Percentiles rank a stretch among this genome's conserved stretches.
Evolutionary conservation across 2,888 invertebrate genomes (phyloP).

Genomic region (Orchesella flavescens): DNA sequence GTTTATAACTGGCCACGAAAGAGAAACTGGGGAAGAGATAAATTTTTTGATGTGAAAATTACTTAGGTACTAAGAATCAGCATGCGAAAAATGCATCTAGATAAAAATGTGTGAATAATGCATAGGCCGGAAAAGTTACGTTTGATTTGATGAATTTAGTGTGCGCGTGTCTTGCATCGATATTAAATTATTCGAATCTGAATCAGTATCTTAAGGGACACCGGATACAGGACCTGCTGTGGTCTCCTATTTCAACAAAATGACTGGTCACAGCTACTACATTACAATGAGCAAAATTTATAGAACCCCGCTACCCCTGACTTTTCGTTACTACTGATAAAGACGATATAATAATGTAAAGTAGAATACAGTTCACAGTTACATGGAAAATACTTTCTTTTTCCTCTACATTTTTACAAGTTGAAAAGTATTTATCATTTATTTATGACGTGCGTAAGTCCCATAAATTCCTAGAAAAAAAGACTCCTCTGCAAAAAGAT

Average conservation of each 20-base stretch:
- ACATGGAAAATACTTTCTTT: neutral
- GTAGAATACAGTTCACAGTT: neutral
- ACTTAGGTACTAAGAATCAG: neutral
- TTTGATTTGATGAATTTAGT: neutral
- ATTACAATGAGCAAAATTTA: neutral
- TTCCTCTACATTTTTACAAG: neutral
- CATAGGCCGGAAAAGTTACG: neutral
- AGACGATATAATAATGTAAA: neutral
- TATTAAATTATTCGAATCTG: neutral
- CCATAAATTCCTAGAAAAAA: conserved; percentile 51
- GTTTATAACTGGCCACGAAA: too few relatives aligned
- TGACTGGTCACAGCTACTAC: neutral
- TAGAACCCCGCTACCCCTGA: neutral
- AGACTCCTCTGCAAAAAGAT: conserved; percentile 29
- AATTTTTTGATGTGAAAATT: neutral
- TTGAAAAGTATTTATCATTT: conserved; percentile 63
- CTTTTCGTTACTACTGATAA: neutral
- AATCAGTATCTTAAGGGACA: conserved; percentile 25
- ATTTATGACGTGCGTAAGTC: conserved; percentile 63
- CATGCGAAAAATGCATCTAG: neutral
- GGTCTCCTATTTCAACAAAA: conserved; percentile 17
- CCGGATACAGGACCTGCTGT: conserved; percentile 42
- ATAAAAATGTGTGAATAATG: neutral
- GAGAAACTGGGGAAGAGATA: neutral
- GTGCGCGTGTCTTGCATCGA: neutral